phyloP scores from a whole-genome alignment of 2,888 invertebrate species.

The Sepiola atlantica region DNA sequence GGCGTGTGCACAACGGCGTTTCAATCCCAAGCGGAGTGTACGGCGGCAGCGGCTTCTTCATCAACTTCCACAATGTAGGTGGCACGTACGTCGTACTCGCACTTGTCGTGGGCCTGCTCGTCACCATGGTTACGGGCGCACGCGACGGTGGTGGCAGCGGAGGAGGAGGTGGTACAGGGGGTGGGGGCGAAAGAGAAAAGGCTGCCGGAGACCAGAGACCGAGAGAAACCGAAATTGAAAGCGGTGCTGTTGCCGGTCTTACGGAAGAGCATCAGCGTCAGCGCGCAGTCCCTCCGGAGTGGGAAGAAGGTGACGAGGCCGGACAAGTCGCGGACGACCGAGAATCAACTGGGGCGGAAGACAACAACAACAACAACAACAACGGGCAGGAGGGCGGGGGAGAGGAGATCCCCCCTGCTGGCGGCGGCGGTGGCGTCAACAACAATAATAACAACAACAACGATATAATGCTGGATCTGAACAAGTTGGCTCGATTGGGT shows the following conservation, averaged over 20 bases:
- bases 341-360: neutral
- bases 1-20: neutral
- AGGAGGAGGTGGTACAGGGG: neutral
- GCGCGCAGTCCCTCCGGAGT: neutral
- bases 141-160: neutral
- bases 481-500: conserved; percentile 54
- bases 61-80: neutral
- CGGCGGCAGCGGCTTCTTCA: neutral
- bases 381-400: neutral
- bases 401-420: neutral
- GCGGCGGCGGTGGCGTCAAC: neutral
- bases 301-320: too few species aligned
- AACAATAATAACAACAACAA: neutral
- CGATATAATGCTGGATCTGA: conserved; percentile 54
- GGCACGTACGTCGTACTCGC: conserved; percentile 32
- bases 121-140: conserved; percentile 17
- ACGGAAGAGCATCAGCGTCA: neutral
- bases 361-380: neutral
- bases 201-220: neutral
- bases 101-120: conserved; percentile 36
- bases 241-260: neutral
- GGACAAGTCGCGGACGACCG: neutral
- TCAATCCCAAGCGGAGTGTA: neutral
- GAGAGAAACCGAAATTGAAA: neutral
- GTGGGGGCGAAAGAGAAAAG: neutral